A percentile compares a stretch with the other conserved stretches of the same genome.
phyloP scores from a whole-genome alignment of 1,140 invertebrate species.

The Reticulitermes speratus region DNA sequence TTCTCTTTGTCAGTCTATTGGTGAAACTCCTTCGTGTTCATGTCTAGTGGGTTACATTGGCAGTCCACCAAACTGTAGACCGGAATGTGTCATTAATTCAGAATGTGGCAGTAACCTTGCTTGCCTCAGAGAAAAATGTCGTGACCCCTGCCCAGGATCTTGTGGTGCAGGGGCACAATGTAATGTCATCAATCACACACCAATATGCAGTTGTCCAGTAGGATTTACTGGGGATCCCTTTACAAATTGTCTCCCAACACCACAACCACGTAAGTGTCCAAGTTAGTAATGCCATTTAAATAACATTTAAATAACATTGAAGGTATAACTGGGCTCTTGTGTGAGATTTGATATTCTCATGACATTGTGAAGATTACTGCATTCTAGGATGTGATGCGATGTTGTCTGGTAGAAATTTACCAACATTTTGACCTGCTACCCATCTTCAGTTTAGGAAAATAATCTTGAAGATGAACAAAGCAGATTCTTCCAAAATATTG shows the following conservation, averaged over 20 bases:
- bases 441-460: no score
- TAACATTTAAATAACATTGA: not conserved
- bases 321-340: not conserved
- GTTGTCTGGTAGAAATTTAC: no score
- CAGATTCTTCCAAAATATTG: no score
- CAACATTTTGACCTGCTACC: no score
- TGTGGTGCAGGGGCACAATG: constrained; percentile 69
- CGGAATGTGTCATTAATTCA: constrained; percentile 68
- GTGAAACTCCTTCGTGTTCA: constrained; percentile 55
- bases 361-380: no score
- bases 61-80: constrained; percentile 68
- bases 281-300: not conserved
- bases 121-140: constrained; percentile 66
- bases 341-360: no score
- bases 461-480: no score
- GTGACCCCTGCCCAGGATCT: constrained; percentile 70
- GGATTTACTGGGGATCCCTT: constrained; percentile 75
- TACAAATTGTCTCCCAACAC: constrained; percentile 56
- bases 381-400: no score
- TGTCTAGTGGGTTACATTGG: constrained; percentile 67
- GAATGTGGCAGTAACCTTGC: constrained; percentile 66
- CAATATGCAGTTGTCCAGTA: constrained; percentile 65
- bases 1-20: constrained; percentile 46
- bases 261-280: constrained; percentile 32
- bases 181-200: constrained; percentile 66